Percentiles rank a stretch among this genome's conserved stretches.
These are phyloP conservation scores for Blastomussa wellsi DNA, from an alignment of 92 coral and sea anemone genomes.

Conservation along the genomic window DNA sequence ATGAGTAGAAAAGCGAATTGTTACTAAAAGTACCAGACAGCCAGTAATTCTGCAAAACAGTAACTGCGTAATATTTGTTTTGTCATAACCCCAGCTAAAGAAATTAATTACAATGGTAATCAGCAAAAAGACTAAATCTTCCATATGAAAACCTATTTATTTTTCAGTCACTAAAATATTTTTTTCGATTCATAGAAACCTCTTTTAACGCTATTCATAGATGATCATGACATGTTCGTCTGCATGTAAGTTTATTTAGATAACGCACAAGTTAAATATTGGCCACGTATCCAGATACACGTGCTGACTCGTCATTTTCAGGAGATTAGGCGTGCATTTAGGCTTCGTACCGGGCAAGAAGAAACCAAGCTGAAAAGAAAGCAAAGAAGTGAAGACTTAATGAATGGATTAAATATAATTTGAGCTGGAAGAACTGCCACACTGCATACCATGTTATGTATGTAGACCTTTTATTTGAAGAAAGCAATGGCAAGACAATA, in stretches of 20 bases:
- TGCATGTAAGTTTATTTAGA: neutral
- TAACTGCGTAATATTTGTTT: neutral
- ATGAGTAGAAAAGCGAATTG: neutral
- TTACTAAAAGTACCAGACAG: neutral
- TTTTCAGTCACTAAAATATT: neutral
- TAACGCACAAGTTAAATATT: conserved; percentile 59
- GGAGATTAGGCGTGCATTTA: conserved; percentile 53
- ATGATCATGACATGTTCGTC: neutral
- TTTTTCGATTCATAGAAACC: too few relatives aligned
- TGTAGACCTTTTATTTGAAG: too few relatives aligned
- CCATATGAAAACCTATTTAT: neutral
- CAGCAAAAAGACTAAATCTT: neutral
- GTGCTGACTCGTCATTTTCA: conserved; percentile 69
- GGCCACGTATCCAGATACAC: conserved; percentile 81
- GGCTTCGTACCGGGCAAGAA: conserved; percentile 65
- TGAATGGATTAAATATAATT: neutral
- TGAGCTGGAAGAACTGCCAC: too few relatives aligned
- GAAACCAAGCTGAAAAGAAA: conserved; percentile 54
- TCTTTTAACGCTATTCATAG: too few relatives aligned
- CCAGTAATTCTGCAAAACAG: neutral
- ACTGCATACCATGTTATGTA: too few relatives aligned
- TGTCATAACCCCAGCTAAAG: neutral
- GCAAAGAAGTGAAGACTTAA: neutral
- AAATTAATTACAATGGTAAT: neutral
- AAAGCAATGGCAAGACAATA: too few relatives aligned